Evolutionary conservation across 2,113 vertebrate species (phyloP).

Genomic region (Penelope pileata): DNA sequence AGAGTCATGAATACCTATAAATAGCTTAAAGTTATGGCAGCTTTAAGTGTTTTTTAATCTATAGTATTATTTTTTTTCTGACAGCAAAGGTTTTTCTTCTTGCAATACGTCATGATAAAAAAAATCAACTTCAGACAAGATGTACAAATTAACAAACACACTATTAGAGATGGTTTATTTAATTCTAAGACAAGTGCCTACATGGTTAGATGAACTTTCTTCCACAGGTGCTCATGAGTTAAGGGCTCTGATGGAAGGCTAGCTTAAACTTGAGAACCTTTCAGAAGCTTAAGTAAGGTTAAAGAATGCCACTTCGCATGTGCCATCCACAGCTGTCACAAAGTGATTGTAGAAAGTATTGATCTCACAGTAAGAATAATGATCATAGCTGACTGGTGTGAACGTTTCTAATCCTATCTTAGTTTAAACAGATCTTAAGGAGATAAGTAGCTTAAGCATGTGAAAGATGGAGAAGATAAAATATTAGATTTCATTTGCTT

Average conservation of each 20-base stretch:
- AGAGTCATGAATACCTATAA: not conserved
- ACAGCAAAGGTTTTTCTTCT: not conserved
- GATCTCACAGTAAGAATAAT: not conserved
- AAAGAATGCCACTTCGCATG: not conserved
- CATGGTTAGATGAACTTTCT: not conserved
- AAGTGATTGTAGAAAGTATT: not conserved
- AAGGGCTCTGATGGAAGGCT: not conserved
- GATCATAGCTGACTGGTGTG: not conserved
- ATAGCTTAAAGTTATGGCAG: not conserved
- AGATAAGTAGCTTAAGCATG: not conserved
- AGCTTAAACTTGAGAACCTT: not conserved
- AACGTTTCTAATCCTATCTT: conserved; percentile 17
- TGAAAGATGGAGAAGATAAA: not conserved
- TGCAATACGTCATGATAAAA: not conserved
- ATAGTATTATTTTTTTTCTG: not conserved
- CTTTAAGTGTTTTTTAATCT: not conserved
- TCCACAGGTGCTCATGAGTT: not conserved
- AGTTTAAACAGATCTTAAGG: conserved; percentile 18
- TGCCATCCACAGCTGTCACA: not conserved
- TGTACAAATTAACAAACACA: not conserved
- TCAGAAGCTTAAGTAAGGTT: conserved; percentile 4
- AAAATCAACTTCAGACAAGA: not conserved
- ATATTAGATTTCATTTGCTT: not conserved
- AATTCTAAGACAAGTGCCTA: not conserved
- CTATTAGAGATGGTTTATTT: not conserved